Base-by-base conservation (phyloP, 2,113 vertebrate species). In the Orycteropus afer region DNA sequence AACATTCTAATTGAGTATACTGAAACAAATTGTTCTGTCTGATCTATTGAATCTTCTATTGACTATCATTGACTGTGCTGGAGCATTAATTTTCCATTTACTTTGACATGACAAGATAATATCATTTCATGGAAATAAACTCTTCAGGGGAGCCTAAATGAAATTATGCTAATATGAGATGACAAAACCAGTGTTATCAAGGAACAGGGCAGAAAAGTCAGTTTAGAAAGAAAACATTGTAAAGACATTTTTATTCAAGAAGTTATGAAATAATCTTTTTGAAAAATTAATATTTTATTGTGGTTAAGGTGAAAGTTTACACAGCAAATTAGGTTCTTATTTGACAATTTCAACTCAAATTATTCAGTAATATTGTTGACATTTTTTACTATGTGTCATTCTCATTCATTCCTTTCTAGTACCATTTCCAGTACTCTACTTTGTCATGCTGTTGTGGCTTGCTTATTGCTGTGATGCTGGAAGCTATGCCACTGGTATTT, bases 101-200 rank as follows among this genome's bases (percentile, higher is more conserved):
- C 13, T 81, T 86, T 95, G 79, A 84, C 67, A 63, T 92, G 89
- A 97, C 83, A 89, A 96, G 89, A 85, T 92, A 90, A 94, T 96
- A 57, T 88, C 40, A 40, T 83, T 92, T 90, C 53, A 57, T 77
- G 61, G 88, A 93, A 94, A 89, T 86, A 79, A 95, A 77, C 74
- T n/a, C 85, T 94, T 67, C 6, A 91, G 51, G 78, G 55, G 51
- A 85, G 29, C 10, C 34, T 40, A 95, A 94, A 81, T 86, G 51
- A 81, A 93, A 32, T 34, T 47, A 17, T 47, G 45, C 29, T 84
- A 91, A 94, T 53, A 63, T 17, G 57, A 57, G 73, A 84, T 67
- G 93, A 47, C 14, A 76, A 47, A 80, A 47, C 9, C 83, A 69
- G 6, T 80, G 37, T 81, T 88, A 40, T 32, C 83, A 29, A 61